Evolutionary conservation across 2,113 vertebrate species (phyloP).

Genomic region (Otis tarda): DNA sequence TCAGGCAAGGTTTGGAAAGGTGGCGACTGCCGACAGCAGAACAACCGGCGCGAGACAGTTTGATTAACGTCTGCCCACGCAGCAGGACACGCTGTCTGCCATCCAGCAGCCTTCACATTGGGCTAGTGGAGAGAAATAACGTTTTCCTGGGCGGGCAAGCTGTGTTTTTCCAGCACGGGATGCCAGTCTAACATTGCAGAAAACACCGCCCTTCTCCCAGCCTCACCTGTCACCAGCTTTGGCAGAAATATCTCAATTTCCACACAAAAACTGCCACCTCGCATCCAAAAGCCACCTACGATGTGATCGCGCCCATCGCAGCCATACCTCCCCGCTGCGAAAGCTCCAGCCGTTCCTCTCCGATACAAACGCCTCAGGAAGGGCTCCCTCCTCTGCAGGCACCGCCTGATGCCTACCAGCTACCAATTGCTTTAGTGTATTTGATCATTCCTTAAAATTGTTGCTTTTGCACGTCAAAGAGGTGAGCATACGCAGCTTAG

Average conservation of each 20-base stretch:
- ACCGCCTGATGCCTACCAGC: neutral
- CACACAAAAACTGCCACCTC: neutral
- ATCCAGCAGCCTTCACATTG: neutral
- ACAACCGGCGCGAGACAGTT: fast-evolving
- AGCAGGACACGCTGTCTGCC: neutral
- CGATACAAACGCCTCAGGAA: neutral
- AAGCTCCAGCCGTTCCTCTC: neutral
- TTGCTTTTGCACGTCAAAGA: neutral
- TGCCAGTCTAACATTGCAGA: neutral
- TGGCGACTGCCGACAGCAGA: fast-evolving
- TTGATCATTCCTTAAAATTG: neutral
- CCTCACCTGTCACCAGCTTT: neutral
- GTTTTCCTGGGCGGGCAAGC: neutral
- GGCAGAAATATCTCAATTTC: neutral
- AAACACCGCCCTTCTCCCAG: neutral
- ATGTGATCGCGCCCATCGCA: neutral
- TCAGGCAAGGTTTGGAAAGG: neutral
- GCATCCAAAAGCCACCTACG: neutral
- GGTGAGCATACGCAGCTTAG: neutral
- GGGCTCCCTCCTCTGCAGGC: neutral
- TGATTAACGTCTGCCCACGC: neutral
- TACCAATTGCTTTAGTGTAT: neutral
- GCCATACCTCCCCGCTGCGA: neutral
- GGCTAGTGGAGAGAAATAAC: neutral
- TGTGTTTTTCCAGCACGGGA: neutral